Conservation (phyloP, 2,113 vertebrate species). For the Choloepus hoffmanni region DNA sequence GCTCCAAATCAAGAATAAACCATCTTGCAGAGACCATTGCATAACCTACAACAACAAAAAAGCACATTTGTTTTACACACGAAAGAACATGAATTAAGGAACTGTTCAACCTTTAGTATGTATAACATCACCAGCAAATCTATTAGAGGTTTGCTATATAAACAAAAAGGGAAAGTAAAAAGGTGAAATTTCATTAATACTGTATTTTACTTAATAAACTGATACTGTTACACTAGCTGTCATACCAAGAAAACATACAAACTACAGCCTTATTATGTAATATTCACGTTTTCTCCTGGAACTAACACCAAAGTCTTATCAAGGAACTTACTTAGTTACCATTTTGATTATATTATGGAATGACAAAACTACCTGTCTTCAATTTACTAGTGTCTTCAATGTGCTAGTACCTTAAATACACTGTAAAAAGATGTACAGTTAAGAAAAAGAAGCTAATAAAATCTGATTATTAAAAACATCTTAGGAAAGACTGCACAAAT, state of each 20-base stretch:
- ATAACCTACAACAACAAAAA: conserved; percentile 91
- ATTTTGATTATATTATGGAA: conserved; percentile 42
- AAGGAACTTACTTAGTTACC: background rate
- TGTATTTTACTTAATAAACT: conserved; percentile 44
- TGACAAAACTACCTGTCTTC: conserved; percentile 7
- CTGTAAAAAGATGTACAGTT: background rate
- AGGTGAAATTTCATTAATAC: conserved; percentile 21
- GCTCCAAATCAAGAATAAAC: conserved; percentile 97
- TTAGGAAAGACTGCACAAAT: conserved; percentile 4
- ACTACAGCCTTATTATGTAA: background rate
- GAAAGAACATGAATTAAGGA: conserved; percentile 30
- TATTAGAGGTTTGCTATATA: conserved; percentile 5
- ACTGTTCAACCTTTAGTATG: conserved; percentile 16
- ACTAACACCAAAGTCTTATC: conserved; percentile 14
- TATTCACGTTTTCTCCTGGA: conserved; percentile 48
- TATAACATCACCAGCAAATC: background rate
- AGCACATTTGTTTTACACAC: conserved; percentile 62
- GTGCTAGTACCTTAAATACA: background rate
- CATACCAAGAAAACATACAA: conserved; percentile 18
- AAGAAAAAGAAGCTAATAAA: conserved; percentile 18
- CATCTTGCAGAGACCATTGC: conserved; percentile 99
- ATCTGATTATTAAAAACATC: background rate
- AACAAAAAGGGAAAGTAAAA: conserved; percentile 6
- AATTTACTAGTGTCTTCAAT: background rate
- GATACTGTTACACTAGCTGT: background rate